Percentiles rank a stretch among this genome's conserved stretches.
These are phyloP conservation scores for Tenebrio molitor DNA, from an alignment of 1,140 invertebrate genomes.

Conservation along the genomic window DNA sequence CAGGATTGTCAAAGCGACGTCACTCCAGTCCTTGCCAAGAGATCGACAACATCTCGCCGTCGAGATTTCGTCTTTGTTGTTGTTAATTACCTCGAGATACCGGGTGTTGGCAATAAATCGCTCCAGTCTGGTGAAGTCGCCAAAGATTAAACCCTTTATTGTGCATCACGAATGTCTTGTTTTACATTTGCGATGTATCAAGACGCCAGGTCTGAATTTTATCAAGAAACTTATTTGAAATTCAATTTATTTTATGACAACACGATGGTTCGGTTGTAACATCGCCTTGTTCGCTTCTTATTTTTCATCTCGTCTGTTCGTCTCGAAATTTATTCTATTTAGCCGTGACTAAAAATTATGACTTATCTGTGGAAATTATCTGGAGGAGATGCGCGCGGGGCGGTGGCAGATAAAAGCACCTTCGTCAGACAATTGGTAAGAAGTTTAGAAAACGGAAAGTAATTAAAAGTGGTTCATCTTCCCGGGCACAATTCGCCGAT, in stretches of 20 bases:
- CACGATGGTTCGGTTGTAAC: conserved; percentile 38
- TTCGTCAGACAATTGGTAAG: conserved; percentile 42
- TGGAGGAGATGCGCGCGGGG: not conserved
- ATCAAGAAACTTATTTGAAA: conserved; percentile 55
- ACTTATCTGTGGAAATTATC: conserved; percentile 23
- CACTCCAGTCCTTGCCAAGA: no score
- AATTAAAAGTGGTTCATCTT: conserved; percentile 64
- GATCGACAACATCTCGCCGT: no score
- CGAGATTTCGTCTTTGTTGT: no score
- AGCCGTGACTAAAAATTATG: conserved; percentile 7
- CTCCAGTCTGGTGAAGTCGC: no score
- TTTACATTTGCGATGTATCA: conserved; percentile 37
- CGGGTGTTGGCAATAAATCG: no score
- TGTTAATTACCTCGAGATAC: no score
- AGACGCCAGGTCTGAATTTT: conserved; percentile 53
- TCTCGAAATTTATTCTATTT: conserved; percentile 28
- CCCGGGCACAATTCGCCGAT: conserved; percentile 60
- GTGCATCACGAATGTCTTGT: conserved; percentile 29
- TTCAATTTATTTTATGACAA: conserved; percentile 57
- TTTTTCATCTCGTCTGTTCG: conserved; percentile 18
- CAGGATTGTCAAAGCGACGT: no score
- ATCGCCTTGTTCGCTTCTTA: conserved; percentile 31
- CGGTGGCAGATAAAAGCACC: not conserved
- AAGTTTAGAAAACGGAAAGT: conserved; percentile 60
- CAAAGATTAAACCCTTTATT: conserved; percentile 45